Conservation (phyloP, 2,113 vertebrate species). For the Syngnathus floridae region DNA sequence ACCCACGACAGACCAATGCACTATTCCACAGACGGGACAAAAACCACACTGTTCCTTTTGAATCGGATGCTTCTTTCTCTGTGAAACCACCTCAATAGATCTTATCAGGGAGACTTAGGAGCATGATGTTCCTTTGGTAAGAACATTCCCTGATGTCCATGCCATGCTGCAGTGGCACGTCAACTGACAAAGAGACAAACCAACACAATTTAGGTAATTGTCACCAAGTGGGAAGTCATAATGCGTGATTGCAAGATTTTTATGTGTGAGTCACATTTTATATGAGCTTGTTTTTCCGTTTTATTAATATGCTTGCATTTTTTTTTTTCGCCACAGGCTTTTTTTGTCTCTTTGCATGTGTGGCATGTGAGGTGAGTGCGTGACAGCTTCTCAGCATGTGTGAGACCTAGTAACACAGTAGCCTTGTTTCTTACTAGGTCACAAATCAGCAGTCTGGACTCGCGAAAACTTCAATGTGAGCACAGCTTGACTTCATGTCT, state of each 20-base stretch:
- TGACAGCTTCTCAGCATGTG: conserved; percentile 22
- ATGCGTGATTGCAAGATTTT: background rate
- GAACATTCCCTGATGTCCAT: background rate
- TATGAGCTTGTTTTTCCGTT: background rate
- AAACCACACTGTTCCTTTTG: background rate
- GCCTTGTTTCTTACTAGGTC: conserved; percentile 63
- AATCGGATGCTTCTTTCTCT: background rate
- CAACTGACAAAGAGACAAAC: background rate
- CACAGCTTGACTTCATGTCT: conserved; percentile 53
- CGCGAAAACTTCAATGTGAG: conserved; percentile 45
- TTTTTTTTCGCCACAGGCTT: background rate
- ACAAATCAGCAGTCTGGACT: conserved; percentile 39
- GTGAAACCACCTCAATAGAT: background rate
- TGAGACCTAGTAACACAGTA: conserved; percentile 56
- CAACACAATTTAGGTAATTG: background rate
- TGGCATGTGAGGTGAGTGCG: conserved; percentile 21
- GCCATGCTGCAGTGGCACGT: too few relatives aligned
- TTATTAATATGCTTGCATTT: background rate
- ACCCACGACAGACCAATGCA: background rate
- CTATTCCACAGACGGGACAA: background rate
- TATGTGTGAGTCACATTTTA: conserved; percentile 2
- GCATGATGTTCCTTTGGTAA: too few relatives aligned
- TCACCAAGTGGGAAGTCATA: background rate
- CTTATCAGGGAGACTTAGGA: background rate
- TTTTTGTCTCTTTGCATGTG: conserved; percentile 1